Conservation (phyloP, 2,888 invertebrate genomes). For the Koerneria pararmatus region DNA sequence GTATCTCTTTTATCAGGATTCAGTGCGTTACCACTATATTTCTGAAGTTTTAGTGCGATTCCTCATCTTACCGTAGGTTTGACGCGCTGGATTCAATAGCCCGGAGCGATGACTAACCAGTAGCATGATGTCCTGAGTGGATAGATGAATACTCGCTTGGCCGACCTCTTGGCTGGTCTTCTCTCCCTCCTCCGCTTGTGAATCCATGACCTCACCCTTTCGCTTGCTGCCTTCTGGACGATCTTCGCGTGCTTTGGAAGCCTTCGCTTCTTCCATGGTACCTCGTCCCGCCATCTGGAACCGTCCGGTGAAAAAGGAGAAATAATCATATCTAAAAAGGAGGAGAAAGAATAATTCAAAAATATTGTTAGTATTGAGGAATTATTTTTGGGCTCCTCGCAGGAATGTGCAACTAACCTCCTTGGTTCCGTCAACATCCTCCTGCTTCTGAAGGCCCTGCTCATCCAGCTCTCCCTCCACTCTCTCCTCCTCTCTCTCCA, state of each 20-base stretch:
- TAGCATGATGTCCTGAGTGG: constrained; percentile 32
- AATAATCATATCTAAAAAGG: too few relatives aligned
- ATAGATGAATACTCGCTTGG: constrained; percentile 34
- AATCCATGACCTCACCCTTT: constrained; percentile 25
- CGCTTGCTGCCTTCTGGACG: constrained; percentile 26
- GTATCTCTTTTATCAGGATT: too few relatives aligned
- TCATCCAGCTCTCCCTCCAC: constrained; percentile 20
- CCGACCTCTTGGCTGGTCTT: constrained; percentile 16
- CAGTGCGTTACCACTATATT: too few relatives aligned
- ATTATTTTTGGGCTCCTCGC: too few relatives aligned
- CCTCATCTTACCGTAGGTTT: too few relatives aligned
- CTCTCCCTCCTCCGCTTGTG: constrained; percentile 25
- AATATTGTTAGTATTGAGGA: not conserved
- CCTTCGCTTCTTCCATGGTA: constrained; percentile 48
- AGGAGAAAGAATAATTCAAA: too few relatives aligned
- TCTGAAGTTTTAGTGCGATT: too few relatives aligned
- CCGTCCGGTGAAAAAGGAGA: too few relatives aligned
- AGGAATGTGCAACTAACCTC: not conserved
- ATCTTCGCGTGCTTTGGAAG: constrained; percentile 32
- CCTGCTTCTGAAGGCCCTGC: not conserved
- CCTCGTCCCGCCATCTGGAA: constrained; percentile 40
- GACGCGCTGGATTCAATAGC: not conserved
- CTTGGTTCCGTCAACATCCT: not conserved
- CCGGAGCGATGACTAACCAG: constrained; percentile 22
- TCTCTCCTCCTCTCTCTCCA: constrained; percentile 26